Evolutionary conservation across 2,113 vertebrate genomes (phyloP), one percentile per base, ranked within the genome.

Genomic region (Xenopus laevis): DNA sequence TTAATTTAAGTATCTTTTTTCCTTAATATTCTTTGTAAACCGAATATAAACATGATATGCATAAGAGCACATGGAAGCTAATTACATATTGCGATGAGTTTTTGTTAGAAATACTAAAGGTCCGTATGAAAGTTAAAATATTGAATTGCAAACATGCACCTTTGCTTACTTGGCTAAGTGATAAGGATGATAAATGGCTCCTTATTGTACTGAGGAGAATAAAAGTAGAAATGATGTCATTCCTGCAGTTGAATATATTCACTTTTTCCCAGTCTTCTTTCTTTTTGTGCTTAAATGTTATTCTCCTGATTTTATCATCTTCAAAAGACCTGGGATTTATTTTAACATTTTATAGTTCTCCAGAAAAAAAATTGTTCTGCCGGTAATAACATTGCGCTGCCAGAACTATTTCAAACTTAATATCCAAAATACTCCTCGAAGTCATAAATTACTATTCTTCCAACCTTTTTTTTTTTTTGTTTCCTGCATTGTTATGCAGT

Each of bases 161-260:
- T 82, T 15, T 75, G 68, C 75, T 67, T 55, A 45, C 44, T 64
- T 80, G 81, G 57, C 84, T 78, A 46, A 10, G 0, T 73, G 78
- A 68, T 73, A 67, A 86, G 79, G 68, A 79, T 78, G 79, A 81
- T 62, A 80, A 80, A 87, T 82, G 59, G 68, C 55, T 74, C 0
- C 0, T 18, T 13, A 79, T 8, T 59, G 30, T 46, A 15, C 69
- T 63, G 66, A 23, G 27, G 64, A 23, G 62, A 80, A 77, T 60
- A 76, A 81, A 78, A 85, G 78, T 7, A 70, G 68, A 79, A 76
- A 40, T 72, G 71, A 45, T 74, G 65, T 40, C 71, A 59, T 52
- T 61, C 17, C 23, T 66, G 33, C 2, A 2, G 16, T 55, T 74
- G 71, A 74, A 75, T 45, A 7, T 53, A 64, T 74, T 81, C 27